A percentile compares a stretch with the other conserved stretches of the same genome.
Conservation (phyloP, 2,113 vertebrate genomes). For the Arothron firmamentum region DNA sequence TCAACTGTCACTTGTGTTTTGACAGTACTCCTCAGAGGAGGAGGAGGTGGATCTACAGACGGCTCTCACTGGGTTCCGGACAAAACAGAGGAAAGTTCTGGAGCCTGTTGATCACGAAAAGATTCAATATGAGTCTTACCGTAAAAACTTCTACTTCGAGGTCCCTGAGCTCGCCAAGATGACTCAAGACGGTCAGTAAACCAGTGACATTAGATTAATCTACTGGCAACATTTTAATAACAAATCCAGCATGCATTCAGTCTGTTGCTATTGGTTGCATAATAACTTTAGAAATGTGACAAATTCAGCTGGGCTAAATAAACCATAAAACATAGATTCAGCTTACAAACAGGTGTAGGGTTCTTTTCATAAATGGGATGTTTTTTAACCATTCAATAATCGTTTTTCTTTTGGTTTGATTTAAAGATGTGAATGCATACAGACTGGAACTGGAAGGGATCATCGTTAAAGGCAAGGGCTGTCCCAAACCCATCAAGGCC, state of each 20-base stretch:
- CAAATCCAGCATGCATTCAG: too few relatives aligned
- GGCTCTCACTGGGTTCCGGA: conserved; percentile 95
- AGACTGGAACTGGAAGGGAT: conserved; percentile 94
- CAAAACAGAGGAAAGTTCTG: conserved; percentile 94
- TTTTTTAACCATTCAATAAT: background rate
- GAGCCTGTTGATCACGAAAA: conserved; percentile 98
- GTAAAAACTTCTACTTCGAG: conserved; percentile 98
- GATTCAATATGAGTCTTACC: conserved; percentile 93
- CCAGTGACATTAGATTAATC: background rate
- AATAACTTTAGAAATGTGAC: too few relatives aligned
- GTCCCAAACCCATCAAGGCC: conserved; percentile 95
- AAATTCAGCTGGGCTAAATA: too few relatives aligned
- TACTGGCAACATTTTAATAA: background rate
- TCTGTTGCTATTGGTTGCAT: too few relatives aligned
- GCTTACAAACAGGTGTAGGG: background rate
- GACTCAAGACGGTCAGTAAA: conserved; percentile 83
- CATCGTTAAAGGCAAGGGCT: conserved; percentile 93
- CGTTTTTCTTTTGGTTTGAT: background rate
- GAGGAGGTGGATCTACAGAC: conserved; percentile 98
- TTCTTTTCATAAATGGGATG: background rate
- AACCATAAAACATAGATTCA: too few relatives aligned
- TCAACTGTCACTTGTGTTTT: background rate
- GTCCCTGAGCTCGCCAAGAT: conserved; percentile 95
- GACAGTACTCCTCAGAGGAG: conserved; percentile 96
- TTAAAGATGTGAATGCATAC: conserved; percentile 84